Conservation (phyloP, 2,888 invertebrate species). For the Cactoblastis cactorum region DNA sequence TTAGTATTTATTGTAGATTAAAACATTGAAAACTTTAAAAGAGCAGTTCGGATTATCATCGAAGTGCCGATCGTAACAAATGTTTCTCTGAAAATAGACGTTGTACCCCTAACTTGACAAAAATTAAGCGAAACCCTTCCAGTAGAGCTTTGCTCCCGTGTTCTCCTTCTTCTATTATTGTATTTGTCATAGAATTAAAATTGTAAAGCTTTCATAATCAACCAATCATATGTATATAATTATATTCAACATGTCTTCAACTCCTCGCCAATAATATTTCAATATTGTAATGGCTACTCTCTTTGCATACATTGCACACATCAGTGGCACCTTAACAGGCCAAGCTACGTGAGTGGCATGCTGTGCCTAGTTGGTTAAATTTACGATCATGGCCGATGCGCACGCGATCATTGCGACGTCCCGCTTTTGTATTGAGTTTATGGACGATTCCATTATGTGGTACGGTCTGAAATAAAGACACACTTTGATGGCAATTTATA, state of each 20-base stretch:
- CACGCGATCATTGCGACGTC: slow-evolving; percentile 24
- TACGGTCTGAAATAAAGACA: slow-evolving; percentile 25
- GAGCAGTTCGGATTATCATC: too few relatives aligned
- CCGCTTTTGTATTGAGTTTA: slow-evolving; percentile 31
- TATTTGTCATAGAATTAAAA: too few relatives aligned
- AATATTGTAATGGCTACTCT: neutral
- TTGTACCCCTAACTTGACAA: too few relatives aligned
- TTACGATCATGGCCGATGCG: slow-evolving; percentile 26
- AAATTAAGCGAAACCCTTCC: too few relatives aligned
- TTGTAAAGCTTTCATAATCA: too few relatives aligned
- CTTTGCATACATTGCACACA: slow-evolving; percentile 27
- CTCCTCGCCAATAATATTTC: neutral
- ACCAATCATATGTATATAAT: too few relatives aligned
- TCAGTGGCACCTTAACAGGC: slow-evolving; percentile 34
- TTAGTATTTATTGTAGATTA: too few relatives aligned
- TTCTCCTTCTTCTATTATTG: too few relatives aligned
- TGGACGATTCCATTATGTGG: slow-evolving; percentile 30
- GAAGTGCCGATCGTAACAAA: too few relatives aligned
- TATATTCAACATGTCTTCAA: slow-evolving; percentile 13
- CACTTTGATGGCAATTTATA: neutral
- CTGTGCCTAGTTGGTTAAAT: slow-evolving; percentile 31
- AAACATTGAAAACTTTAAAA: too few relatives aligned
- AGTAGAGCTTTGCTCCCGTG: too few relatives aligned
- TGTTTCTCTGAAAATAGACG: too few relatives aligned
- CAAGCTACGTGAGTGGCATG: slow-evolving; percentile 30